Evolutionary conservation across 1,140 invertebrate species (phyloP).

Genomic region (Hylaeus anthracinus): DNA sequence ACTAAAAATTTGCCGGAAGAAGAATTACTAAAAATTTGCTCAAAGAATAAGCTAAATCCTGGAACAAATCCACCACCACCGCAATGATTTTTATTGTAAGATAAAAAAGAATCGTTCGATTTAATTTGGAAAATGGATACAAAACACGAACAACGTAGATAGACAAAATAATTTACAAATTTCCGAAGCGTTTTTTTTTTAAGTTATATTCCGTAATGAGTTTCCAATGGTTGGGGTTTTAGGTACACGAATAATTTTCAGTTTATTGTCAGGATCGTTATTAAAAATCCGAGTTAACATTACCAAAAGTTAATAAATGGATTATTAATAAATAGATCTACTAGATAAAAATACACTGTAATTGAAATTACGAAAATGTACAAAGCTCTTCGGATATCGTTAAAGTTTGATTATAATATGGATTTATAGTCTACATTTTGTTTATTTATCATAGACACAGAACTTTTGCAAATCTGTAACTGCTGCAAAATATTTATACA

Average conservation of each 20-base stretch:
- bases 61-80: too few relatives aligned
- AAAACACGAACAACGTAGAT: neutral
- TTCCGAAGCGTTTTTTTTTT: neutral
- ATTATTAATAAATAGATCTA: neutral
- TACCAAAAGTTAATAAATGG: neutral
- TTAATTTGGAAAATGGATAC: neutral
- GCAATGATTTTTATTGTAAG: neutral
- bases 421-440: neutral
- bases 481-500: slow-evolving; percentile 1
- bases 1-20: slow-evolving; percentile 79
- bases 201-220: neutral
- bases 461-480: slow-evolving; percentile 1
- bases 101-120: slow-evolving; percentile 5
- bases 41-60: too few relatives aligned
- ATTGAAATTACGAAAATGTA: neutral
- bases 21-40: slow-evolving; percentile 4
- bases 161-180: neutral
- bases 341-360: neutral
- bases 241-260: neutral
- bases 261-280: neutral
- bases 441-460: slow-evolving; percentile 11
- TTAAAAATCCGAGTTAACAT: neutral
- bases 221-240: neutral
- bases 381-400: neutral
- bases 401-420: neutral